Evolutionary conservation across 2,888 invertebrate genomes (phyloP), one percentile per base, ranked within the genome.

Genomic region (Sarcophaga carnaria): DNA sequence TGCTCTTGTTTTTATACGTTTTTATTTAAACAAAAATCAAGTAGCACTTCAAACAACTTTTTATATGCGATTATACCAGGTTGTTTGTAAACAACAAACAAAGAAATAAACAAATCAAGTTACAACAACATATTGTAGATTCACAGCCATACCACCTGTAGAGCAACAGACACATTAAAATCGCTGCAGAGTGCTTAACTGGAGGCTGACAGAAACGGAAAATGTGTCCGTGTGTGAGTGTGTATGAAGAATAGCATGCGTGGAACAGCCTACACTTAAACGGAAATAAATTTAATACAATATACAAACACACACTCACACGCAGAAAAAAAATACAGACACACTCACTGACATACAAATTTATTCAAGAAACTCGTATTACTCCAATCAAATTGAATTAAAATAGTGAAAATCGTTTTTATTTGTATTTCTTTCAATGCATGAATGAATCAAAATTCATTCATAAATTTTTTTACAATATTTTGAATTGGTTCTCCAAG

Each of bases 221-320:
- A 67, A 79, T 83, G 69, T 79, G 12, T 2, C 0, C 17, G 4
- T 54, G 20, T 22, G 54, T 17, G 59, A 12, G n/a, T 71, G 3
- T 20, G 5, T 10, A 10, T 10, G 37, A 1, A 37, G 37, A 77
- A 25, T 75, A 54, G 45, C 69, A 85, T 85, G 81, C 75, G 74
- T 80, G 80, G 72, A 80, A 11, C 87, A 64, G 59, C 87, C 87
- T 84, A 84, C 87, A 87, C 81, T 79, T 71, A 76, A 87, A 87
- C 87, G 87, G 87, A 87, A 87, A 87, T 82, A 87, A 87, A 82
- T 71, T 83, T 27, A 78, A 74, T 17, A 14, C 54, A 49, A 79
- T 27, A 80, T 83, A 80, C 66, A 80, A 64, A 85, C 59, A 72
- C 37, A 69, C n/a, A 59, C 20, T 62, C n/a, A 67, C n/a, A 4